A percentile compares a stretch with the other conserved stretches of the same genome.
These are phyloP conservation scores for Drosophila varians DNA, from an alignment of 1,140 invertebrate species.

Conservation along the genomic window DNA sequence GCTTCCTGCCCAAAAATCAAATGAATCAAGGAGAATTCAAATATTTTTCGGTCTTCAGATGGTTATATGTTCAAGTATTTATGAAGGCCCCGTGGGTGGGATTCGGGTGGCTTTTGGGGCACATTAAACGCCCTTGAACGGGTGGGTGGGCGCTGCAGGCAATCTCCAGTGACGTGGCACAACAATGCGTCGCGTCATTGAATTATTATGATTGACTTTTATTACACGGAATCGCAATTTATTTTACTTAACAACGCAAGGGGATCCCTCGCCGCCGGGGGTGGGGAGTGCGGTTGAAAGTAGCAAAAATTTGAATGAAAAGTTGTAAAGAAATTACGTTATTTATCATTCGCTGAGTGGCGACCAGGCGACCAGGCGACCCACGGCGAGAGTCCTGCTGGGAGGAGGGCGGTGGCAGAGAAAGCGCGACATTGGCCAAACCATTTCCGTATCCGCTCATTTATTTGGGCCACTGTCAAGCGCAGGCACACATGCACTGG, in stretches of 20 bases:
- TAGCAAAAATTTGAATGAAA: conserved; percentile 74
- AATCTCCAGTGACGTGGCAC: conserved; percentile 27
- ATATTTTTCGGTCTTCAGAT: conserved; percentile 4
- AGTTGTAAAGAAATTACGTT: conserved; percentile 81
- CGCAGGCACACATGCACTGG: conserved; percentile 37
- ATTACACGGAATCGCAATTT: conserved; percentile 80
- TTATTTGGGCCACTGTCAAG: conserved; percentile 74
- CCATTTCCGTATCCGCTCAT: conserved; percentile 77
- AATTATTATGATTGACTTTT: conserved; percentile 83
- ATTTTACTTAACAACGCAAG: conserved; percentile 78
- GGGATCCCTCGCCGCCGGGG: not conserved
- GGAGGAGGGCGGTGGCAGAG: not conserved
- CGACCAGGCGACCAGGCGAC: conserved; percentile 15
- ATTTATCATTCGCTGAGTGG: conserved; percentile 73
- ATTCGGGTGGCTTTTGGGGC: not conserved
- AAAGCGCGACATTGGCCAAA: conserved; percentile 44
- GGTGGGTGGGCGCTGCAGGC: conserved; percentile 12
- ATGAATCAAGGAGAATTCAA: conserved; percentile 44
- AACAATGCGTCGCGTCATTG: conserved; percentile 68
- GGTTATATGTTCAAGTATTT: conserved; percentile 11
- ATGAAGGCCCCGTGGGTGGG: conserved; percentile 17
- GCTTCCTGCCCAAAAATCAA: conserved; percentile 12
- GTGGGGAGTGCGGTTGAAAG: conserved; percentile 58
- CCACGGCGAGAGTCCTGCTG: not conserved
- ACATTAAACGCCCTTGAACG: conserved; percentile 20